A percentile compares a stretch with the other conserved stretches of the same genome.
Conservation (phyloP, 2,888 invertebrate genomes). For the Mylabris sibirica region DNA sequence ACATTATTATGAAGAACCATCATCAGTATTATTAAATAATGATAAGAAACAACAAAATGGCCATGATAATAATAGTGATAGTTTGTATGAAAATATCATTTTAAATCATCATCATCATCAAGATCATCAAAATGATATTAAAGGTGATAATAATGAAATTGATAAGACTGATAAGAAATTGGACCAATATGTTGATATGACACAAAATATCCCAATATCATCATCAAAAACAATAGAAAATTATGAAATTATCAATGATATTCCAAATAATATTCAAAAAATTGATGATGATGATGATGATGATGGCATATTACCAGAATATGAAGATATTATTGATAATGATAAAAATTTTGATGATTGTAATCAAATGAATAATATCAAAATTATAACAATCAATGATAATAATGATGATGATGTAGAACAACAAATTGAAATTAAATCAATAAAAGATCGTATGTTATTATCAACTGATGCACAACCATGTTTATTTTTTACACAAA, state of each 20-base stretch:
- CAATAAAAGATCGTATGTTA: conserved; percentile 59
- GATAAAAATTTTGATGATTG: conserved; percentile 11
- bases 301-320: conserved; percentile 19
- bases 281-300: not conserved
- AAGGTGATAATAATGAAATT: conserved; percentile 25
- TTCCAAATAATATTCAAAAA: not conserved
- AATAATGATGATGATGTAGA: conserved; percentile 1
- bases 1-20: conserved; percentile 42
- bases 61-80: conserved; percentile 24
- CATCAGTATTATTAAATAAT: not conserved
- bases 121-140: not conserved
- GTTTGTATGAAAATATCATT: not conserved
- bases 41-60: conserved; percentile 39
- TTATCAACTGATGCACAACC: conserved; percentile 57
- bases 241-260: conserved; percentile 33
- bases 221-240: conserved; percentile 34
- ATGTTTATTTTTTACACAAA: conserved; percentile 60
- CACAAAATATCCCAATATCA: conserved; percentile 9
- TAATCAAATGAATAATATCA: conserved; percentile 20
- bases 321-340: conserved; percentile 32
- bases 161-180: conserved; percentile 45
- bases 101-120: not conserved
- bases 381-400: conserved; percentile 32
- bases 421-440: conserved; percentile 33
- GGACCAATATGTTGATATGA: conserved; percentile 49